phyloP scores from a whole-genome alignment of 2,888 invertebrate genomes.

The Agrotis clavis region DNA sequence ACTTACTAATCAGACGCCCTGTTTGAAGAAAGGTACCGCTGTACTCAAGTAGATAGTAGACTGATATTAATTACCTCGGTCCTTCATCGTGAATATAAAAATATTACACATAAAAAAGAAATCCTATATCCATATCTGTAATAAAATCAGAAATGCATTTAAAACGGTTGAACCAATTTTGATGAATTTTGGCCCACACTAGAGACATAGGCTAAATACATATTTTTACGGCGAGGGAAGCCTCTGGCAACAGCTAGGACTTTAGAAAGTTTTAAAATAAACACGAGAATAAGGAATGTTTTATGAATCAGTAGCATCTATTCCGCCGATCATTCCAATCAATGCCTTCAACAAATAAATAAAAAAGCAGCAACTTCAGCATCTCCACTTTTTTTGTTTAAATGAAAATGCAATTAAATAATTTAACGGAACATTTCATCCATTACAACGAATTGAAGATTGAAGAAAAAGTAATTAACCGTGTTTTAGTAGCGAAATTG shows the following conservation, averaged over 20 bases:
- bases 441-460: constrained; percentile 37
- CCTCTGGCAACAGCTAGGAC: neutral
- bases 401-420: constrained; percentile 44
- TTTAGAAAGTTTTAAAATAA: neutral
- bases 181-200: too few relatives aligned
- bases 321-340: constrained; percentile 1
- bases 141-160: too few relatives aligned
- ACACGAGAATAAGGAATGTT: constrained; percentile 8
- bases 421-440: constrained; percentile 51
- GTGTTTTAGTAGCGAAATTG: constrained; percentile 26
- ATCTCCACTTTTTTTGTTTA: constrained; percentile 16
- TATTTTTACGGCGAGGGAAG: too few relatives aligned
- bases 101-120: too few relatives aligned
- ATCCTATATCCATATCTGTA: too few relatives aligned
- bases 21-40: too few relatives aligned
- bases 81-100: too few relatives aligned
- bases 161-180: too few relatives aligned
- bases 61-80: too few relatives aligned
- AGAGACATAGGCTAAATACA: too few relatives aligned
- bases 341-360: constrained; percentile 19
- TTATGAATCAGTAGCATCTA: neutral
- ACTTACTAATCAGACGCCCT: too few relatives aligned
- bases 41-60: too few relatives aligned
- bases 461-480: constrained; percentile 41
- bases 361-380: constrained; percentile 36